phyloP scores from a whole-genome alignment of 2,113 vertebrate species.

The Spermophilus dauricus region DNA sequence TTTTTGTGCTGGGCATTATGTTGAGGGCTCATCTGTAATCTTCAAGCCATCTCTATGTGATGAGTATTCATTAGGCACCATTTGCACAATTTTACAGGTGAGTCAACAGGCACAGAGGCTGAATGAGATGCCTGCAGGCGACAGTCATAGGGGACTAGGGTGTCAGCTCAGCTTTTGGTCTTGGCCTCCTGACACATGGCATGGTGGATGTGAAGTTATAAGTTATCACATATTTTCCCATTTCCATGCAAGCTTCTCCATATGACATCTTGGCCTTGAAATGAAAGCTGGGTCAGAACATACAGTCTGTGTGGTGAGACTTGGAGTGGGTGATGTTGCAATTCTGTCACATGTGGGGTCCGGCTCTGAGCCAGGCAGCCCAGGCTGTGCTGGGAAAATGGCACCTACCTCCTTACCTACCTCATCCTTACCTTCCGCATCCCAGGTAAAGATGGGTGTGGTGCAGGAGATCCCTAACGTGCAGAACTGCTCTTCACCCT shows the following conservation, averaged over 20 bases:
- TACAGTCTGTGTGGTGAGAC: background rate
- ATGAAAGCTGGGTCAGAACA: constrained; percentile 11
- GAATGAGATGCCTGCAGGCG: background rate
- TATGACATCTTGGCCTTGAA: constrained; percentile 9
- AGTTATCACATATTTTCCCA: background rate
- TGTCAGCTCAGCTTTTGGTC: background rate
- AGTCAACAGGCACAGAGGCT: background rate
- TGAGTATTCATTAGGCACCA: background rate
- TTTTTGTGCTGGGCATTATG: background rate
- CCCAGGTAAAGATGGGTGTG: background rate
- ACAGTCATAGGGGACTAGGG: background rate
- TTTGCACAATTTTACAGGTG: background rate
- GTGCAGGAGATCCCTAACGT: background rate
- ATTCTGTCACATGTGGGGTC: background rate
- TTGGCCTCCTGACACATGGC: background rate
- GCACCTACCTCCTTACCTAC: background rate
- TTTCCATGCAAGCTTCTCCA: background rate
- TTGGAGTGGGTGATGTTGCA: background rate
- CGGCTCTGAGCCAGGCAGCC: background rate
- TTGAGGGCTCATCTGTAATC: background rate
- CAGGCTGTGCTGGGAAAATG: background rate
- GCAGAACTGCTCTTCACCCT: background rate
- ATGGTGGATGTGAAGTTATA: background rate
- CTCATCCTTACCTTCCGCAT: background rate
- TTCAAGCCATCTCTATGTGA: no score